Base-by-base conservation (phyloP, 2,888 invertebrate genomes). In the Parnassius orleans region DNA sequence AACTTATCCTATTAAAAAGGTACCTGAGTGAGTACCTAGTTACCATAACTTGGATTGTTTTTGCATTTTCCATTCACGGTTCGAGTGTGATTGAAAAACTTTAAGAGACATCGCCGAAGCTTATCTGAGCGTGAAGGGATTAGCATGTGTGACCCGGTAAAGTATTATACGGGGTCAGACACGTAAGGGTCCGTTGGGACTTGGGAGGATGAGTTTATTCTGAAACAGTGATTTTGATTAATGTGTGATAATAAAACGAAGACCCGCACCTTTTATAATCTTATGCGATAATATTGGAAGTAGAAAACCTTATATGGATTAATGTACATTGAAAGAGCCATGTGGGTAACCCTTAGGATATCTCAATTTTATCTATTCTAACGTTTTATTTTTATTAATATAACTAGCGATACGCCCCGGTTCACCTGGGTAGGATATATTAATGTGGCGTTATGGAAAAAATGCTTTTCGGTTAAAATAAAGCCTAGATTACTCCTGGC, bases 211-310 rank as follows among this genome's bases (percentile, higher is more conserved):
- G 54, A 60, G 57, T 64, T 64, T 60, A 64, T 66, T 66, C 62
- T 64, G 55, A 48, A 58, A 57, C 62, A 66, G 54, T 55, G 66
- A 62, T 64, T 66, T 64, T 64, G 66, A 66, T 66, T 64, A 64
- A 64, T 62, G 64, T 52, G 44, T 57, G 62, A 53, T 64, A 64
- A 64, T 60, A 64, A 62, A 64, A 53, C 61, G 56, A 51, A 48
- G 56, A 33, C 10, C 46, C 62, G 54, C 42, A 24, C 60, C 57
- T 64, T 62, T 60, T 64, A 56, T 66, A 66, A 66, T 66, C 64
- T 66, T 60, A 63, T 64, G 59, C 56, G 61, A 63, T 24, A 52
- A 24, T 52, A 52, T 24, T 12, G 24, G 52, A 33, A 33, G 19
- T 19, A 19, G 19, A 19, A 19, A 19, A 19, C 19, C 19, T 19